Evolutionary conservation across 2,113 vertebrate genomes (phyloP).

Genomic region (Coptodon rendalli): DNA sequence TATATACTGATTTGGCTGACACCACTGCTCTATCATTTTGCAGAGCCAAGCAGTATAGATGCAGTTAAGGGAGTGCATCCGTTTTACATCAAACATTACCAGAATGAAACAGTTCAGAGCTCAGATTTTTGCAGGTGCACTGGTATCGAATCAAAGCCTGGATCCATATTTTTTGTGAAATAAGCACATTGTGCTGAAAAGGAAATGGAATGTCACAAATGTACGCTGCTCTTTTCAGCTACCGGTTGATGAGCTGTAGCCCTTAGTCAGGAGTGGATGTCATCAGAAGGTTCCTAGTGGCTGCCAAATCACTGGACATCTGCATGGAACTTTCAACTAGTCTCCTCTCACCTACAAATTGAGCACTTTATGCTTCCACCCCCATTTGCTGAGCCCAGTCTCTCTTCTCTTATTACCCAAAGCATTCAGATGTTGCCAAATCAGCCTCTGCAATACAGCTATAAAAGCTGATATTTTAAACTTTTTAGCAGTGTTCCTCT

Average conservation of each 20-base stretch:
- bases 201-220: not conserved
- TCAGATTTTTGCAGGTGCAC: not conserved
- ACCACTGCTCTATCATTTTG: constrained; percentile 18
- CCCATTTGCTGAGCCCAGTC: not conserved
- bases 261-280: not conserved
- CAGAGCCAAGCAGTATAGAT: constrained; percentile 23
- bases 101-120: not conserved
- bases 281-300: not conserved
- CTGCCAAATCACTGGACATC: not conserved
- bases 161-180: not conserved
- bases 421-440: not conserved
- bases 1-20: constrained; percentile 37
- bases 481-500: not conserved
- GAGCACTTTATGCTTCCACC: not conserved
- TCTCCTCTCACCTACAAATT: not conserved
- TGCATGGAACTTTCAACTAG: not conserved
- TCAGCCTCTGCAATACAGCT: not conserved
- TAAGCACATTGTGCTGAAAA: not conserved
- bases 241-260: not conserved
- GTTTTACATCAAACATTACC: not conserved
- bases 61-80: not conserved
- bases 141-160: not conserved
- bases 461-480: not conserved
- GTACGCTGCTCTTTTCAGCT: not conserved
- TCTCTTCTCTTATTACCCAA: not conserved